phyloP scores from a whole-genome alignment of 2,888 invertebrate genomes.

The Andricus quercusramuli region DNA sequence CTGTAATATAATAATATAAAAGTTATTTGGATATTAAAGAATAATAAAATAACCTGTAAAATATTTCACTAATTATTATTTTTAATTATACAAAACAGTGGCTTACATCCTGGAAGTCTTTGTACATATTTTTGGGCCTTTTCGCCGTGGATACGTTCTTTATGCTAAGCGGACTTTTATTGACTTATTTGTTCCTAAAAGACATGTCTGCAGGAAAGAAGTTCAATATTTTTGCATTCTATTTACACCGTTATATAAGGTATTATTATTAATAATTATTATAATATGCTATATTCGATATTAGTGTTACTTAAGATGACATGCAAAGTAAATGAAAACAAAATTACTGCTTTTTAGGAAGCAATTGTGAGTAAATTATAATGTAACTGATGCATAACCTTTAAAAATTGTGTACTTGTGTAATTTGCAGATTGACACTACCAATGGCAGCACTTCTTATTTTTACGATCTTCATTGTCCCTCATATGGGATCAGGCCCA shows the following conservation, averaged over 20 bases:
- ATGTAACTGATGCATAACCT: too few species aligned
- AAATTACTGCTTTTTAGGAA: too few species aligned
- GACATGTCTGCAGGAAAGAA: constrained; percentile 12
- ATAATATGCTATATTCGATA: too few species aligned
- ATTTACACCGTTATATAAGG: too few species aligned
- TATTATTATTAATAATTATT: too few species aligned
- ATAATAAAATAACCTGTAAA: background rate
- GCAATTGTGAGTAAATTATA: too few species aligned
- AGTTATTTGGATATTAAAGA: background rate
- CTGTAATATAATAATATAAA: too few species aligned
- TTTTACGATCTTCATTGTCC: constrained; percentile 79
- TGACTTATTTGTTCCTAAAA: constrained; percentile 74
- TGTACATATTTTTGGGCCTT: constrained; percentile 50
- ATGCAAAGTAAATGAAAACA: too few species aligned
- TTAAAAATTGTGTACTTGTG: background rate
- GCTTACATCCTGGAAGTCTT: constrained; percentile 72
- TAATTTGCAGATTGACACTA: constrained; percentile 80
- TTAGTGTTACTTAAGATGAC: too few species aligned
- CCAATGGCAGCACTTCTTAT: constrained; percentile 80
- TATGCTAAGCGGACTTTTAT: constrained; percentile 71
- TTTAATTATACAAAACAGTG: constrained; percentile 64
- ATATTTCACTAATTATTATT: background rate
- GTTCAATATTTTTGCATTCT: too few species aligned
- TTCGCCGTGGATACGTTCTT: too few species aligned
- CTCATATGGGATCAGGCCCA: constrained; percentile 79